Percentiles rank a stretch among this genome's conserved stretches.
Conservation (phyloP, 2,113 vertebrate species). For the Channa argus region DNA sequence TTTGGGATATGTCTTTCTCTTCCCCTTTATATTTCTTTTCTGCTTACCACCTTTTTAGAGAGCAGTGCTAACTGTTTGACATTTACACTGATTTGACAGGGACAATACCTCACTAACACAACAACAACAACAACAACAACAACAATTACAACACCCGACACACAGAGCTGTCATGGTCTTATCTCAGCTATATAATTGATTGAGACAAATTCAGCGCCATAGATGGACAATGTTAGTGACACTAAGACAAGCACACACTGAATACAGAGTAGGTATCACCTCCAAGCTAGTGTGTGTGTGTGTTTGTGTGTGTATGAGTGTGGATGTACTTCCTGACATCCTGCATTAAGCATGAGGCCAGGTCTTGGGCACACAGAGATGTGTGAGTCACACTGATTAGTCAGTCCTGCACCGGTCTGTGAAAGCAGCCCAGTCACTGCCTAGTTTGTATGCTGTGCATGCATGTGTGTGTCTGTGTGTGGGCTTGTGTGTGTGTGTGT, state of each 20-base stretch:
- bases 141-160: not conserved
- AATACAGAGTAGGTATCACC: constrained; percentile 45
- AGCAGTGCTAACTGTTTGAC: constrained; percentile 14
- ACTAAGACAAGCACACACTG: constrained; percentile 21
- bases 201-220: constrained; percentile 54
- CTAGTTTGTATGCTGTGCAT: constrained; percentile 55
- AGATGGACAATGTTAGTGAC: constrained; percentile 42
- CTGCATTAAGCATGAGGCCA: constrained; percentile 65
- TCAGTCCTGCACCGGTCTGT: constrained; percentile 49
- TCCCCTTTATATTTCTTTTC: not conserved
- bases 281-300: constrained; percentile 4
- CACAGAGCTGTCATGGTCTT: constrained; percentile 42
- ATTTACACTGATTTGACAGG: constrained; percentile 47
- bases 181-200: constrained; percentile 57
- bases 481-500: constrained; percentile 52
- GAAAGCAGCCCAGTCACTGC: constrained; percentile 39
- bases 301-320: constrained; percentile 31
- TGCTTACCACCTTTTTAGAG: constrained; percentile 2
- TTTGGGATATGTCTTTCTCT: not conserved
- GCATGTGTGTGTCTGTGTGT: constrained; percentile 51
- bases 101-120: constrained; percentile 32
- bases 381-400: constrained; percentile 75
- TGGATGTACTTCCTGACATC: constrained; percentile 47
- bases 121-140: constrained; percentile 30
- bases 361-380: constrained; percentile 46